phyloP scores from a whole-genome alignment of 2,113 vertebrate genomes.

The Mungos mungo region DNA sequence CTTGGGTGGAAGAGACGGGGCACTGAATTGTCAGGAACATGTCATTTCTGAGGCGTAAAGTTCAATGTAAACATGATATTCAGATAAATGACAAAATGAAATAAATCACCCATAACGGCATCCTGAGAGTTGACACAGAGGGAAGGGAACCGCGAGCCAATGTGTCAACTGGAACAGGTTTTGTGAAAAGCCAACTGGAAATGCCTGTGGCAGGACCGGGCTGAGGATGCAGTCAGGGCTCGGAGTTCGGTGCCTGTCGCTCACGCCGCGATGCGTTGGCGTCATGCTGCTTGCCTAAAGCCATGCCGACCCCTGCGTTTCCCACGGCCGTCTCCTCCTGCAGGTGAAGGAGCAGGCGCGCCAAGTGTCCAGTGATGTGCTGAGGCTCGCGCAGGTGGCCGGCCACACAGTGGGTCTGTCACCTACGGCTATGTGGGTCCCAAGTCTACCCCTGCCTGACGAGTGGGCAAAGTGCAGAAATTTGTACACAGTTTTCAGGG shows the following conservation, averaged over 20 bases:
- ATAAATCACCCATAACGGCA: not conserved
- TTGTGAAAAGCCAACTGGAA: not conserved
- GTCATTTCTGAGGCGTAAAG: not conserved
- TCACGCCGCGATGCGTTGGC: not conserved
- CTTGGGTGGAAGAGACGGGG: not conserved
- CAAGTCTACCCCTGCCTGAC: not conserved
- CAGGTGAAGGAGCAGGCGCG: not conserved
- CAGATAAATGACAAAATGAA: not conserved
- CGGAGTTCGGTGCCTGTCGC: fast-evolving
- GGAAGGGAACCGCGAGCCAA: fast-evolving
- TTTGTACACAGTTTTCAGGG: not conserved
- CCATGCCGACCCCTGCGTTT: not conserved
- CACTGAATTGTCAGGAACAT: not conserved
- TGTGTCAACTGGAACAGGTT: not conserved
- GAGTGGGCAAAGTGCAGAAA: not conserved
- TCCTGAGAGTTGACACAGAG: not conserved
- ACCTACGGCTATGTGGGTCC: not conserved
- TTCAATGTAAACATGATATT: not conserved
- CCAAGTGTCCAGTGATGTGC: not conserved
- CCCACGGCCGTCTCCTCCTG: not conserved
- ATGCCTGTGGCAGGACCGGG: not conserved
- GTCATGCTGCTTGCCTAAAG: not conserved
- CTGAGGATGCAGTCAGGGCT: too few species aligned
- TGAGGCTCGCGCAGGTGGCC: not conserved
- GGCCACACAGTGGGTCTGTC: not conserved